A percentile compares a stretch with the other conserved stretches of the same genome.
These are phyloP conservation scores for Palythoa heliodiscus DNA, from an alignment of 92 coral and sea anemone genomes.

Conservation along the genomic window DNA sequence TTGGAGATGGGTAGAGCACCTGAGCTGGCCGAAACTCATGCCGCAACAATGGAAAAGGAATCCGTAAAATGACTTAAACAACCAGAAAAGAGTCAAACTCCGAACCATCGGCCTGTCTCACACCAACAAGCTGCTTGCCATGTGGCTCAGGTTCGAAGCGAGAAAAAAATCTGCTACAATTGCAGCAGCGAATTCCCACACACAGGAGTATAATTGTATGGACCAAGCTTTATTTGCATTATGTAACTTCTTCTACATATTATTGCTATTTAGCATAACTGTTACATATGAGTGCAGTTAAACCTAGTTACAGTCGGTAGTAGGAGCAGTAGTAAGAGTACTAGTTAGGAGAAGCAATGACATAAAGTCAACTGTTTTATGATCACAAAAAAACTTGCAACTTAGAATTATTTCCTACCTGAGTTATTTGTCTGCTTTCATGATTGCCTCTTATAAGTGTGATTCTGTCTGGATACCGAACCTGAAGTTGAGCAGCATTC, in stretches of 20 bases:
- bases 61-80: no score
- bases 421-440: slow-evolving; percentile 98
- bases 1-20: no score
- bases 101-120: not conserved
- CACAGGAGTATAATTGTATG: not conserved
- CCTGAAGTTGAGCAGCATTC: slow-evolving; percentile 48
- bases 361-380: not conserved
- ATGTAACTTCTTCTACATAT: no score
- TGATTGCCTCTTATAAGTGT: slow-evolving; percentile 98
- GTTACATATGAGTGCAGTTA: no score
- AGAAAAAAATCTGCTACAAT: slow-evolving; percentile 18
- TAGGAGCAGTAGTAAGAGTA: no score
- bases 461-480: slow-evolving; percentile 99
- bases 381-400: not conserved
- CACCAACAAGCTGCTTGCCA: no score
- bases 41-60: not conserved
- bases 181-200: slow-evolving; percentile 41
- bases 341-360: no score
- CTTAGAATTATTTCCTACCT: slow-evolving; percentile 53
- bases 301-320: no score
- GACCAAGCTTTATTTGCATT: no score
- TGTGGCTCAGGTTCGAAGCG: not conserved
- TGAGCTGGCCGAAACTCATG: slow-evolving; percentile 23
- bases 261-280: not conserved
- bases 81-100: slow-evolving; percentile 13